Conservation (phyloP, 2,888 invertebrate genomes). For the Thereva nobilitata region DNA sequence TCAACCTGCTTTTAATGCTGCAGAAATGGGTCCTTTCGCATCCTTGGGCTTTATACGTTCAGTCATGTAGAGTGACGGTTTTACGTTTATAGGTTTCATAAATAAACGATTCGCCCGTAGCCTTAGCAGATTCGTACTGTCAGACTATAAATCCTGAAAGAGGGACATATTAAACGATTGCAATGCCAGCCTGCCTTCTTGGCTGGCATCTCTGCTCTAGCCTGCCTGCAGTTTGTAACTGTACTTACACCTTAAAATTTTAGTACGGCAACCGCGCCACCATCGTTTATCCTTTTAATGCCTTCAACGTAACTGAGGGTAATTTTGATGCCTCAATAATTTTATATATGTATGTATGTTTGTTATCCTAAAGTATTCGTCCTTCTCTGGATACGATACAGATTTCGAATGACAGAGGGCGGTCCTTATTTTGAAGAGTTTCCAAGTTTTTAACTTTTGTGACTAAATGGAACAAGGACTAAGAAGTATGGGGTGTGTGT, state of each 20-base stretch:
- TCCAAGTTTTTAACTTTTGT: too few species aligned
- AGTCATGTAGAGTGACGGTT: conserved; percentile 15
- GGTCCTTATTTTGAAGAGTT: too few species aligned
- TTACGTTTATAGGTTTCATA: conserved; percentile 27
- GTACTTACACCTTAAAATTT: too few species aligned
- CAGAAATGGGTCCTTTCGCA: background rate
- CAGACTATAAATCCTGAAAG: conserved; percentile 14
- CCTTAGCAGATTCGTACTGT: conserved; percentile 12
- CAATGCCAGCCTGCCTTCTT: background rate
- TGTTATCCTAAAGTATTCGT: too few species aligned
- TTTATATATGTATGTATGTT: background rate
- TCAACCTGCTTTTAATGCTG: conserved; percentile 13
- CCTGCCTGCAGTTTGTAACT: background rate
- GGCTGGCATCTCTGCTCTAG: conserved; percentile 1
- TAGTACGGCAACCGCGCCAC: too few species aligned
- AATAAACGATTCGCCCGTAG: conserved; percentile 23
- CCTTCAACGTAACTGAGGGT: background rate
- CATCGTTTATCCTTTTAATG: background rate
- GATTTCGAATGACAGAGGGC: too few species aligned
- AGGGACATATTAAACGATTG: conserved; percentile 26
- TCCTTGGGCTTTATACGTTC: background rate
- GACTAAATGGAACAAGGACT: too few species aligned
- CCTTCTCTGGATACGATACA: too few species aligned
- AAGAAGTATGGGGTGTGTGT: too few species aligned
- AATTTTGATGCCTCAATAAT: conserved; percentile 19